Evolutionary conservation across 2,888 invertebrate species (phyloP).

Genomic region (Torymus auratus): DNA sequence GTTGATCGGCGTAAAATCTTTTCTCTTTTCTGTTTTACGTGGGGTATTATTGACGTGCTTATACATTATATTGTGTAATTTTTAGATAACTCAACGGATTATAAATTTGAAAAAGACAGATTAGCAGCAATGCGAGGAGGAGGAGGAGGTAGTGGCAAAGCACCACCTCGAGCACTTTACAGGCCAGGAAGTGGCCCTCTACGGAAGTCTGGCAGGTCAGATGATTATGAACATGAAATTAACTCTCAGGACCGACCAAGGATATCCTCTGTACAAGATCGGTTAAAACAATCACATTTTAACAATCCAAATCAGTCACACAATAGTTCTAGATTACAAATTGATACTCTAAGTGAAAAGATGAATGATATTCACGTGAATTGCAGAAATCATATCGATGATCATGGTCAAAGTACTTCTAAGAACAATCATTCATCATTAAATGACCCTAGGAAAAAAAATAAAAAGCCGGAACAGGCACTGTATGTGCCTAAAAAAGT

Average conservation of each 20-base stretch:
- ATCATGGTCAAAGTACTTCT: constrained; percentile 61
- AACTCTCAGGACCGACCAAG: constrained; percentile 67
- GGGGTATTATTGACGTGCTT: background rate
- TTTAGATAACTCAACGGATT: constrained; percentile 63
- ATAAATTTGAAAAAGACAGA: constrained; percentile 70
- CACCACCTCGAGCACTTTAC: constrained; percentile 85
- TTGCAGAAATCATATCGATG: constrained; percentile 67
- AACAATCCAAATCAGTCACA: constrained; percentile 63
- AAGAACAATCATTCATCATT: constrained; percentile 66
- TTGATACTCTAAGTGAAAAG: constrained; percentile 68
- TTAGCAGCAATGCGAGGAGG: constrained; percentile 78
- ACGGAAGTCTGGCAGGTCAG: constrained; percentile 82
- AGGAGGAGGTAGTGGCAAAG: constrained; percentile 79
- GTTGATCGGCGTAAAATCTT: background rate
- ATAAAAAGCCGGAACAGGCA: constrained; percentile 79
- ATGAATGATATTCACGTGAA: constrained; percentile 69
- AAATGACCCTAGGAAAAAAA: constrained; percentile 70
- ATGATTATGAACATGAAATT: constrained; percentile 78
- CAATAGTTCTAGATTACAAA: constrained; percentile 63
- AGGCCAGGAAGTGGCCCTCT: constrained; percentile 87
- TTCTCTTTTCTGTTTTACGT: background rate
- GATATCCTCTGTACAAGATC: constrained; percentile 69
- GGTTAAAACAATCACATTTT: constrained; percentile 67
- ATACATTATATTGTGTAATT: constrained; percentile 21
- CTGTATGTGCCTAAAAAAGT: constrained; percentile 79